These are phyloP conservation scores for Onthophagus taurus DNA, from an alignment of 1,140 invertebrate species.

Conservation along the genomic window DNA sequence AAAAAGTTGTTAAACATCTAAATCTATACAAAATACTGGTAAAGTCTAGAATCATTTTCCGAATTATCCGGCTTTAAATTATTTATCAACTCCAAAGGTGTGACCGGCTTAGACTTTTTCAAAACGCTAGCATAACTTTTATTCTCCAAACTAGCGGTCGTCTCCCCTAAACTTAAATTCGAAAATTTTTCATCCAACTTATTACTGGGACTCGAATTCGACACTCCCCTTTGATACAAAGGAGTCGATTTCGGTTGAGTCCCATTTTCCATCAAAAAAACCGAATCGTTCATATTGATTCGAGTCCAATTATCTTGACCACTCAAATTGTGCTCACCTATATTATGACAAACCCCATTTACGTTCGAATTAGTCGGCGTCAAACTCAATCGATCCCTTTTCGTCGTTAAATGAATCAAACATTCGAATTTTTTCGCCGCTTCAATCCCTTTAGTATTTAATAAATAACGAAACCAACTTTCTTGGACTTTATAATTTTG, in stretches of 20 bases:
- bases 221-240: slow-evolving; percentile 36
- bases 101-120: too few species aligned
- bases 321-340: slow-evolving; percentile 15
- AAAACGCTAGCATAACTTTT: too few species aligned
- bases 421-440: slow-evolving; percentile 36
- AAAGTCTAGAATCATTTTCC: too few species aligned
- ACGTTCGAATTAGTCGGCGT: slow-evolving; percentile 17
- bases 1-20: too few species aligned
- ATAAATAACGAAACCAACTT: slow-evolving; percentile 38
- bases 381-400: slow-evolving; percentile 22
- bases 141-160: too few species aligned
- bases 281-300: slow-evolving; percentile 31
- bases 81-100: too few species aligned
- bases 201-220: slow-evolving; percentile 25
- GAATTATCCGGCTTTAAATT: too few species aligned
- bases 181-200: slow-evolving; percentile 30
- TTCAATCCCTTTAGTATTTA: slow-evolving; percentile 36
- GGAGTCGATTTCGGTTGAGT: slow-evolving; percentile 34
- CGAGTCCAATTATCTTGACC: too few species aligned
- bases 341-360: too few species aligned
- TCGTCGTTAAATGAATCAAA: slow-evolving; percentile 28
- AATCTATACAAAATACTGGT: too few species aligned
- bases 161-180: slow-evolving; percentile 28
- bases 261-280: slow-evolving; percentile 24
- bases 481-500: slow-evolving; percentile 28